These are phyloP conservation scores for Mycteria americana DNA, from an alignment of 2,797 vertebrate species.

Conservation along the genomic window DNA sequence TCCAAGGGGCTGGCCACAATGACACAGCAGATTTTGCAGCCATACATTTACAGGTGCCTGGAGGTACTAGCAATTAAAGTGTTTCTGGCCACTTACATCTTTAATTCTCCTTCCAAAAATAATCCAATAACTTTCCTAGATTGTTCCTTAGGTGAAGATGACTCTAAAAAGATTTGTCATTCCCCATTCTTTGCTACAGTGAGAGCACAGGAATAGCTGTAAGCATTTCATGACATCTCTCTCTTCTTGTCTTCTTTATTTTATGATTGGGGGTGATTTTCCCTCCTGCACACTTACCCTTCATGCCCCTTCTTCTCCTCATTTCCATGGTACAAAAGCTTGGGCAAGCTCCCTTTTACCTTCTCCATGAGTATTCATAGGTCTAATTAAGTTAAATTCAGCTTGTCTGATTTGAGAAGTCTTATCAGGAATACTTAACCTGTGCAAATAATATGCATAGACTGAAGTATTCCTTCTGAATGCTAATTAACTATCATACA, in stretches of 20 bases:
- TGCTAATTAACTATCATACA: slow-evolving; percentile 50
- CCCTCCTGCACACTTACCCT: background rate
- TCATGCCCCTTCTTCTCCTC: background rate
- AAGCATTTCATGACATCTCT: slow-evolving; percentile 10
- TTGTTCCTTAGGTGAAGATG: background rate
- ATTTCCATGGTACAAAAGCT: slow-evolving; percentile 37
- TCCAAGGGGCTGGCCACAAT: background rate
- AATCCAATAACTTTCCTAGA: background rate
- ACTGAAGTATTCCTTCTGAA: slow-evolving; percentile 35
- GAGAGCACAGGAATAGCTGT: background rate
- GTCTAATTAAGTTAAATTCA: slow-evolving; percentile 75
- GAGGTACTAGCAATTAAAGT: background rate
- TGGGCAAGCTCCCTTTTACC: slow-evolving; percentile 42
- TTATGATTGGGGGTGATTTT: background rate
- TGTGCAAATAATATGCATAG: slow-evolving; percentile 67
- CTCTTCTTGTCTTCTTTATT: slow-evolving; percentile 3
- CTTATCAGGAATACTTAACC: slow-evolving; percentile 74
- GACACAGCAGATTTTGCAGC: background rate
- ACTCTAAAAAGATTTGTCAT: slow-evolving; percentile 1
- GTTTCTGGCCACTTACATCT: background rate
- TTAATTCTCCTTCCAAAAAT: background rate
- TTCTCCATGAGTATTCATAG: slow-evolving; percentile 49
- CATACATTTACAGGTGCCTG: background rate
- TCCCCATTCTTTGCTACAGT: background rate
- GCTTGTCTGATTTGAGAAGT: slow-evolving; percentile 66